These are phyloP conservation scores for Micropoecilia bifurca DNA, from an alignment of 2,797 vertebrate genomes.

Conservation along the genomic window DNA sequence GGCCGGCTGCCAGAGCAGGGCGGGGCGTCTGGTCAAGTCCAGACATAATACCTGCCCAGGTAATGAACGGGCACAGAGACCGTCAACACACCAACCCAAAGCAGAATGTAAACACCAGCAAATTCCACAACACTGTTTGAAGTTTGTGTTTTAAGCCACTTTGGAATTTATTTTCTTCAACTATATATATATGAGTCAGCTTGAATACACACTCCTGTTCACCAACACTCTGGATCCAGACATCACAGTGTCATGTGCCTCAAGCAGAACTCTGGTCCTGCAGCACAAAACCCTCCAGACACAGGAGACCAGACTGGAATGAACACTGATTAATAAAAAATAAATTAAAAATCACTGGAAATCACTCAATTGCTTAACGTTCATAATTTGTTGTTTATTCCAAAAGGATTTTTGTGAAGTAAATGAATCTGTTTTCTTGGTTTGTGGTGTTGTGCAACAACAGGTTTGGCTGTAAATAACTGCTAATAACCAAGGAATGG, in stretches of 20 bases:
- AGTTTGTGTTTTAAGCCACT: conserved; percentile 34
- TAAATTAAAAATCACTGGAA: neutral
- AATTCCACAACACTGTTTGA: conserved; percentile 63
- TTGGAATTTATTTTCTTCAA: conserved; percentile 28
- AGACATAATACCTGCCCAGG: conserved; percentile 75
- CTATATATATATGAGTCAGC: conserved; percentile 35
- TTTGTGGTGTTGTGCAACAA: neutral
- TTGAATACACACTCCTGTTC: conserved; percentile 13
- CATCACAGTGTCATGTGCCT: neutral
- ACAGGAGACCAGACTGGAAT: neutral
- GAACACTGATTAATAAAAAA: neutral
- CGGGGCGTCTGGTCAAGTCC: conserved; percentile 67
- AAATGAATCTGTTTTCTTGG: neutral
- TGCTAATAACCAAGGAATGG: neutral
- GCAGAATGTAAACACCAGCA: conserved; percentile 62
- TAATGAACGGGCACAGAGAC: conserved; percentile 15
- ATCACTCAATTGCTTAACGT: neutral
- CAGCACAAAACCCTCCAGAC: neutral
- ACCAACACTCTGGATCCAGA: conserved; percentile 12
- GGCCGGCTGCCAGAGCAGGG: conserved; percentile 44
- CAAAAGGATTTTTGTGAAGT: neutral
- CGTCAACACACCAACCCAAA: neutral
- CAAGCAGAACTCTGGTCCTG: neutral
- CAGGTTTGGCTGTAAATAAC: neutral
- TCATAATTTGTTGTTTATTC: neutral